Percentiles rank a stretch among this genome's conserved stretches.
Conservation (phyloP, 1,140 invertebrate genomes). For the Harpegnathos saltator region DNA sequence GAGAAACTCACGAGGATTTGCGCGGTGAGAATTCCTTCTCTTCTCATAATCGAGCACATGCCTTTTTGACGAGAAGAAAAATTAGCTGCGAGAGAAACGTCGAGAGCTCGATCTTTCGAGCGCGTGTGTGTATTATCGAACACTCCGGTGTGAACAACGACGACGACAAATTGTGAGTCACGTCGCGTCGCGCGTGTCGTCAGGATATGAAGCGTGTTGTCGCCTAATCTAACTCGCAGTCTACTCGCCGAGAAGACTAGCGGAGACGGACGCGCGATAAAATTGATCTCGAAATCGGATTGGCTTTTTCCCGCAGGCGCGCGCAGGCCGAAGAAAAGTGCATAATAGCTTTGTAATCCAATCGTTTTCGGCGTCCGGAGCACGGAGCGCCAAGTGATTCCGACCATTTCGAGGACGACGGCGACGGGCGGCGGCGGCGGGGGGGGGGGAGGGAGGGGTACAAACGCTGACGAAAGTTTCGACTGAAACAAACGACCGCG, state of each 20-base stretch:
- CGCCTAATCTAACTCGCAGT: constrained; percentile 42
- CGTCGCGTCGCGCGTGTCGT: neutral
- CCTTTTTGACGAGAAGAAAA: too few species aligned
- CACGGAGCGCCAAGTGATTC: constrained; percentile 25
- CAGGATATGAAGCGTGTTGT: constrained; percentile 16
- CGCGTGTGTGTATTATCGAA: neutral
- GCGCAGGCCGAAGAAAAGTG: constrained; percentile 10
- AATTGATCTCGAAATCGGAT: constrained; percentile 37
- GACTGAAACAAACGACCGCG: neutral
- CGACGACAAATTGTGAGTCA: constrained; percentile 1
- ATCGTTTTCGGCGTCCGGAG: constrained; percentile 4
- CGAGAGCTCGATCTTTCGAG: too few species aligned
- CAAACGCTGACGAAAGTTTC: constrained; percentile 28
- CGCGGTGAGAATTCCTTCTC: too few species aligned
- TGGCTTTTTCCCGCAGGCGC: constrained; percentile 12
- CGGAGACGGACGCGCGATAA: neutral
- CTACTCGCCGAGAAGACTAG: neutral
- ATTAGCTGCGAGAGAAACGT: too few species aligned
- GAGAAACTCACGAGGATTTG: too few species aligned
- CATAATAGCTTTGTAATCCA: constrained; percentile 47
- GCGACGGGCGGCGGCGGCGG: too few species aligned
- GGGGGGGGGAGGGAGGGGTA: too few species aligned
- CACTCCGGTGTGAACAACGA: neutral
- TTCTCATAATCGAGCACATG: too few species aligned
- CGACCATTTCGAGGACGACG: neutral